Evolutionary conservation across 2,797 vertebrate genomes (phyloP).

Genomic region (Sphenopsis melanotis): DNA sequence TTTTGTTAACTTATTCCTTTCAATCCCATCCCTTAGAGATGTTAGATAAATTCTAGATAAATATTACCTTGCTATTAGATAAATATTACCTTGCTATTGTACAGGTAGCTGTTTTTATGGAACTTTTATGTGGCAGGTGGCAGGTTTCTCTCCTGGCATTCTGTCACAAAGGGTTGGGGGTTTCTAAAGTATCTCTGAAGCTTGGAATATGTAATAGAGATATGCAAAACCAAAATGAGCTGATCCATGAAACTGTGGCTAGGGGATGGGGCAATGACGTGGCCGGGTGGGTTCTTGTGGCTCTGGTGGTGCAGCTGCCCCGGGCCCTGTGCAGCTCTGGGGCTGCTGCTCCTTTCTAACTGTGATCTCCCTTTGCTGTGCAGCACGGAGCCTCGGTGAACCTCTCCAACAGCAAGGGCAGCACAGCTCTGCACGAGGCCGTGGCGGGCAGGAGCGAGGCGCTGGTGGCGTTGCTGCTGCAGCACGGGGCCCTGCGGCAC

Average conservation of each 20-base stretch:
- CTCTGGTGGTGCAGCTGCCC: background rate
- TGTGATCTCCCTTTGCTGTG: background rate
- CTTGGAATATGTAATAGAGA: background rate
- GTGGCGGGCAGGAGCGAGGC: conserved; percentile 75
- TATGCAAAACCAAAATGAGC: background rate
- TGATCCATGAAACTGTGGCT: background rate
- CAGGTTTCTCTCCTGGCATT: background rate
- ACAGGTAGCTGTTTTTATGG: background rate
- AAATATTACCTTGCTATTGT: background rate
- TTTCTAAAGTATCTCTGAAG: background rate
- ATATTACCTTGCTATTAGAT: background rate
- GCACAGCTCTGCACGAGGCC: conserved; percentile 89
- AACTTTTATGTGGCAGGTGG: background rate
- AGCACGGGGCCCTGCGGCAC: conserved; percentile 75
- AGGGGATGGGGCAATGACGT: background rate
- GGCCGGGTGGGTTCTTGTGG: background rate
- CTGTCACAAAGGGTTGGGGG: fast-evolving
- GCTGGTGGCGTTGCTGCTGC: conserved; percentile 86
- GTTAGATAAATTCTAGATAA: background rate
- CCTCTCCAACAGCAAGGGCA: conserved; percentile 83
- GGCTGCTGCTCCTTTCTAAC: background rate
- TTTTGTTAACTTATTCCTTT: background rate
- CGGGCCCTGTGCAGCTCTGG: fast-evolving
- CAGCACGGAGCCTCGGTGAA: conserved; percentile 85
- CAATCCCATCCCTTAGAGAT: background rate